Evolutionary conservation across 2,797 vertebrate species (phyloP), one percentile per base, ranked within the genome.

Genomic region (Cygnus olor): DNA sequence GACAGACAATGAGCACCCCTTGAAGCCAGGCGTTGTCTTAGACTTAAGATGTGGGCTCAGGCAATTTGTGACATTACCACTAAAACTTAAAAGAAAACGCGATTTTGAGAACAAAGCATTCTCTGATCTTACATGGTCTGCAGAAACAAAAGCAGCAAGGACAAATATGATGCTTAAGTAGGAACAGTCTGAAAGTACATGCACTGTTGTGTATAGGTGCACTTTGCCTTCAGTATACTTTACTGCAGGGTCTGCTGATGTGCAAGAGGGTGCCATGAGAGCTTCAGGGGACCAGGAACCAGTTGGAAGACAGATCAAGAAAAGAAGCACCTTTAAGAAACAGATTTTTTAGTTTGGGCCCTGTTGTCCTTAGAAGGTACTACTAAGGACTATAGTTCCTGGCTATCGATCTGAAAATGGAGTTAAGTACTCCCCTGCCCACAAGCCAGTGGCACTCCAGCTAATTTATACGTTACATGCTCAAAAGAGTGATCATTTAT

Each of bases 121-220:
- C 83, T 88, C 53, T 64, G 45, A 45, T 80, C 71, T 93, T 68
- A 80, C 42, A 66, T 32, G 81, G 65, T 81, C 88, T 93, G 91
- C 84, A 94, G 92, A 95, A 96, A 91, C 77, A 95, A 86, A 93
- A 96, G 93, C 94, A 90, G 96, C 85, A 7, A 90, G 85, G 89
- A 93, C 57, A 94, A 64, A 87, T 60, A 88, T 1, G 91, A 87
- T 58, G 89, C 78, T 73, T 51, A 82, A 54, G 82, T 25, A 83
- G 80, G 88, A 83, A 78, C 79, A 68, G 92, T 70, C 82, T 93
- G 86, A 16, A 34, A 80, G 83, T 54, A 44, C 77, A 90, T 77
- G 91, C 90, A 86, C 51, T 90, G 94, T 22, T 74, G 74, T 14
- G 82, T 61, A 64, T 13, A 71, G 47, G 58, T 38, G 90, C 20